Base-by-base conservation (phyloP, 2,797 vertebrate species). In the Okamejei kenojei region DNA sequence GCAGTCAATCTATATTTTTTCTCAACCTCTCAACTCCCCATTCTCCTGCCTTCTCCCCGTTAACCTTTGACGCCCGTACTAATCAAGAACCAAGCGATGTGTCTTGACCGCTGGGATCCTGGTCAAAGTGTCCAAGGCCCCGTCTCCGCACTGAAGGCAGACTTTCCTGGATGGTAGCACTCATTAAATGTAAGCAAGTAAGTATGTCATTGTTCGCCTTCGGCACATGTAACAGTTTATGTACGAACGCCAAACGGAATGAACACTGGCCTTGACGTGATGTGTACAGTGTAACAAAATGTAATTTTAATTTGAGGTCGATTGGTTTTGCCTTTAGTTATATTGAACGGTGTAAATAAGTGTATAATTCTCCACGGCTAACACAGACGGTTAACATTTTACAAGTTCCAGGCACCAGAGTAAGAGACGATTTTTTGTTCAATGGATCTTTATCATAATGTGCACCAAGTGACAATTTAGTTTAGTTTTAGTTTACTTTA, bases 201-300 rank as follows among this genome's bases (percentile, higher is more conserved):
- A 2, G 45, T 2, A 45, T 45, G 2, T 45, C 45, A 45, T 45
- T 45, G 45, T 45, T 45, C 38, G 1, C 45, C 45, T 45, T 45
- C 45, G 45, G 45, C 4, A 45, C 45, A 45, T 45, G 0, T 45
- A 45, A 3, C 45, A 2, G 45, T 73, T 74, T 54, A 45, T 92
- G 90, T 92, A 76, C 26, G n/a, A 58, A 92, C 26, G 35, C 7
- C 90, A 92, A 35, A 91, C 38, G 38, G 90, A 76, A 73, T 74
- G 71, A 92, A n/a, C 35, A 76, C 29, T 54, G 21, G 73, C 38
- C 90, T 74, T 58, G 45, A 74, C 54, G 90, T 92, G 76, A 76
- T 13, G 13, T 92, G 90, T 76, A 92, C 71, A 92, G 38, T 92
- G 54, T 38, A 92, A 54, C 68, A 92, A 54, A 76, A 92, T 92